These are phyloP conservation scores for Limenitis camilla DNA, from an alignment of 2,888 invertebrate genomes.

Conservation along the genomic window DNA sequence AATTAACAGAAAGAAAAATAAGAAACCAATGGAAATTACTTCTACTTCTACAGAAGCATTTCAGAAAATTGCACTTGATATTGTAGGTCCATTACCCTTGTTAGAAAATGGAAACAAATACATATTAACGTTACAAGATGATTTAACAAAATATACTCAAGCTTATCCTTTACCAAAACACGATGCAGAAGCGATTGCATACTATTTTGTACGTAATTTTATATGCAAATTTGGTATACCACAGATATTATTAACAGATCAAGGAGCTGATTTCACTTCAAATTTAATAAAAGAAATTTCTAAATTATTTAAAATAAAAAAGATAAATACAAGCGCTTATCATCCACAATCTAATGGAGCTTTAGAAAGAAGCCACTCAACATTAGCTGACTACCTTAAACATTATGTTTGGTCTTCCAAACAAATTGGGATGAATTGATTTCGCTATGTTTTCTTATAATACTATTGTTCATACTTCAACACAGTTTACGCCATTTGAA, in stretches of 20 bases:
- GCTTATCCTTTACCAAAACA: slow-evolving; percentile 31
- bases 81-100: slow-evolving; percentile 32
- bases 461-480: slow-evolving; percentile 32
- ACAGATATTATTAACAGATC: slow-evolving; percentile 39
- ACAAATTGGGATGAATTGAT: slow-evolving; percentile 33
- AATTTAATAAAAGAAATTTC: slow-evolving; percentile 35
- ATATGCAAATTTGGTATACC: slow-evolving; percentile 39
- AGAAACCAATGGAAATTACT: slow-evolving; percentile 37
- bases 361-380: slow-evolving; percentile 33
- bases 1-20: slow-evolving; percentile 13
- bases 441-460: slow-evolving; percentile 36
- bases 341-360: slow-evolving; percentile 37
- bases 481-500: slow-evolving; percentile 36
- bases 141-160: slow-evolving; percentile 30
- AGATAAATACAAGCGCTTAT: slow-evolving; percentile 31
- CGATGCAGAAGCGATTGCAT: slow-evolving; percentile 34
- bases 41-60: slow-evolving; percentile 31
- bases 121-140: no score
- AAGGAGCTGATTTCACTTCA: slow-evolving; percentile 41
- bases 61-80: slow-evolving; percentile 31
- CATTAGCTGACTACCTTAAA: slow-evolving; percentile 37
- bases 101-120: no score
- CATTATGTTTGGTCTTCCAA: slow-evolving; percentile 39
- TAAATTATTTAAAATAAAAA: no score
- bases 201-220: no score